phyloP scores from a whole-genome alignment of 2,888 invertebrate genomes.

The Hetaerina titia region DNA sequence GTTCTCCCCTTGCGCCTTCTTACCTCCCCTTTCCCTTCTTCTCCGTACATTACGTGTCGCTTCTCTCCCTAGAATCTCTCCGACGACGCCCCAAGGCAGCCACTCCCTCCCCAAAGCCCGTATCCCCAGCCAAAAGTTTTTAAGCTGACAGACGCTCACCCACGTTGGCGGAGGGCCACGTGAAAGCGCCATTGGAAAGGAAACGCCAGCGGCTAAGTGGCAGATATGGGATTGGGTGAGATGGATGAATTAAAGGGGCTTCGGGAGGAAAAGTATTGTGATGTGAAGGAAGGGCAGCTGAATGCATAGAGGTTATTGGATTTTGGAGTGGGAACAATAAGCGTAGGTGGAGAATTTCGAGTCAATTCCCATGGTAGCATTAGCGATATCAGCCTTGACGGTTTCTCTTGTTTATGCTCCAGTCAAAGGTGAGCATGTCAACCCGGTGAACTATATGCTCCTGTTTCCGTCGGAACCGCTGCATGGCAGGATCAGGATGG shows the following conservation, averaged over 20 bases:
- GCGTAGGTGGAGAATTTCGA: no score
- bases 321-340: no score
- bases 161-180: background rate
- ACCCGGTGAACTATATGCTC: no score
- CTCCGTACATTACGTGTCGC: background rate
- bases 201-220: background rate
- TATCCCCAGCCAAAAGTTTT: background rate
- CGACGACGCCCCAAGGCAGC: background rate
- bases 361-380: no score
- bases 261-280: background rate
- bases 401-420: no score
- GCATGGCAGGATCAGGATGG: no score
- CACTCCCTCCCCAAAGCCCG: background rate
- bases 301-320: no score
- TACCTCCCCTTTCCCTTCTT: background rate
- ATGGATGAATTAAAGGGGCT: background rate
- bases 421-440: no score
- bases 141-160: background rate
- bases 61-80: slow-evolving; percentile 14
- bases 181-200: background rate
- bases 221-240: background rate
- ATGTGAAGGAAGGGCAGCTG: background rate
- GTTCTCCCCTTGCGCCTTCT: background rate
- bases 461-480: no score
- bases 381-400: no score